Conservation (phyloP, 1,140 invertebrate species). For the Zaprionus davidi region DNA sequence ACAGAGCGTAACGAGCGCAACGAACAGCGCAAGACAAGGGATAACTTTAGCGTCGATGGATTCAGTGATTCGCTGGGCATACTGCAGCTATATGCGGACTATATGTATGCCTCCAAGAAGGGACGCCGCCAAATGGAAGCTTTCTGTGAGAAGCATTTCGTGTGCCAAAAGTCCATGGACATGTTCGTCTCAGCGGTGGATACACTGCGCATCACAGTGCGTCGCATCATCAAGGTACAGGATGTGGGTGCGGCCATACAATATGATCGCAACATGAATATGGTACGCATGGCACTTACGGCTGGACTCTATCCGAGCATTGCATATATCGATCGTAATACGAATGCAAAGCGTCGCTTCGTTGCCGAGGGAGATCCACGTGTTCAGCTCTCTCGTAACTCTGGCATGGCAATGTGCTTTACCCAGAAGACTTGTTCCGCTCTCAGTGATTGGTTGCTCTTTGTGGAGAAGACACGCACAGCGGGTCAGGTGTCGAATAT, state of each 20-base stretch:
- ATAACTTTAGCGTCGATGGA: conserved; percentile 84
- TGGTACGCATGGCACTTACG: conserved; percentile 94
- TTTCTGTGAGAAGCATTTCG: conserved; percentile 52
- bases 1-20: conserved; percentile 84
- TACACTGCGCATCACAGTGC: conserved; percentile 46
- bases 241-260: not conserved
- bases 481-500: conserved; percentile 22
- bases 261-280: conserved; percentile 90
- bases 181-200: conserved; percentile 63
- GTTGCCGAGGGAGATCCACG: conserved; percentile 34
- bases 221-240: conserved; percentile 37
- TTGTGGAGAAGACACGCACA: conserved; percentile 44
- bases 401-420: conserved; percentile 19
- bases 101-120: not conserved
- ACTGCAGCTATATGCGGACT: conserved; percentile 84
- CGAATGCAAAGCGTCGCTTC: conserved; percentile 5
- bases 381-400: conserved; percentile 48
- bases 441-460: conserved; percentile 47
- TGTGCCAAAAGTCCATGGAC: conserved; percentile 64
- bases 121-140: not conserved
- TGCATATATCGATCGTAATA: conserved; percentile 82
- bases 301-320: conserved; percentile 95
- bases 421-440: not conserved
- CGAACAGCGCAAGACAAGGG: conserved; percentile 87
- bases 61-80: conserved; percentile 96